These are phyloP conservation scores for Eugnorisma glareosa DNA, from an alignment of 2,888 invertebrate species.

Conservation along the genomic window DNA sequence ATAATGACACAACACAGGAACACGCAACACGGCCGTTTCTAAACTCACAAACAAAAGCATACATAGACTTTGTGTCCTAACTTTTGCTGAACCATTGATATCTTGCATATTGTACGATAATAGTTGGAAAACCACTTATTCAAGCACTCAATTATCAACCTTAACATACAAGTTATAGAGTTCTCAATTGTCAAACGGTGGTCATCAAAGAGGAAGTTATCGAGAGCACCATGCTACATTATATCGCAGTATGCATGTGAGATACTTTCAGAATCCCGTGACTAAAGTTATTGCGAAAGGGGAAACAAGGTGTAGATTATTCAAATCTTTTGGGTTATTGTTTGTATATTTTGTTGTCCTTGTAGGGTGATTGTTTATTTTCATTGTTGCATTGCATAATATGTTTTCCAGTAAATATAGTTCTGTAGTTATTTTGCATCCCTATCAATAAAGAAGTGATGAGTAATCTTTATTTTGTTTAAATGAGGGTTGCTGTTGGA, in stretches of 20 bases:
- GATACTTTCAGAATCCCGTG: constrained; percentile 31
- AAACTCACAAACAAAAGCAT: constrained; percentile 31
- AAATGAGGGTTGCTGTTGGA: no score
- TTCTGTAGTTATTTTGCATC: no score
- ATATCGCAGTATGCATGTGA: constrained; percentile 29
- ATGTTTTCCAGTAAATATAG: no score
- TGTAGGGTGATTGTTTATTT: no score
- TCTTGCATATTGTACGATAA: constrained; percentile 47
- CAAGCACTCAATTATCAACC: constrained; percentile 5
- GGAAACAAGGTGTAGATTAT: constrained; percentile 11
- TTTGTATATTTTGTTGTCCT: not conserved
- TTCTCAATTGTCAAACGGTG: not conserved
- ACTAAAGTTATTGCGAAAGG: constrained; percentile 7
- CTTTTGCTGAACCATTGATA: constrained; percentile 59
- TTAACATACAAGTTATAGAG: rapidly evolving
- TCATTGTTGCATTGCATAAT: not conserved
- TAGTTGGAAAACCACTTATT: constrained; percentile 15
- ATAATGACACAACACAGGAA: not conserved
- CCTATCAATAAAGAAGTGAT: no score
- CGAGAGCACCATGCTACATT: not conserved
- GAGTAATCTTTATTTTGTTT: no score
- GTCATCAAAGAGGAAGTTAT: constrained; percentile 5
- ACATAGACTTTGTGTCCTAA: constrained; percentile 43
- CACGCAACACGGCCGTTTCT: constrained; percentile 2
- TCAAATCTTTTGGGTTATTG: constrained; percentile 1